Evolutionary conservation across 2,113 vertebrate species (phyloP).

Genomic region (Myanophis thanlyinensis): DNA sequence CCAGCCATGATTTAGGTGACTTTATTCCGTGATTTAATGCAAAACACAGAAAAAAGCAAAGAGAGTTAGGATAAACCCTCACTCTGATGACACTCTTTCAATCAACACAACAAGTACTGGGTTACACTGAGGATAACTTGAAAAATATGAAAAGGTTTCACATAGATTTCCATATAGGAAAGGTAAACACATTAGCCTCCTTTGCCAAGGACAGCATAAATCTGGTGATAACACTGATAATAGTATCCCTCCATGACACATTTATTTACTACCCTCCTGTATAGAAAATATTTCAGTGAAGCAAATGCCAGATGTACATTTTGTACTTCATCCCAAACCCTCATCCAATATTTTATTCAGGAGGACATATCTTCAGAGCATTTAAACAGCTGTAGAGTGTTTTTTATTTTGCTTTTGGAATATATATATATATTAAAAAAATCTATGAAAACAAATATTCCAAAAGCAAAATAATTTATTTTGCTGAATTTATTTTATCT

Average conservation of each 20-base stretch:
- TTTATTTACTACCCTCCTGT: not conserved
- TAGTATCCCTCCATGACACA: not conserved
- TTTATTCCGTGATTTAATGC: not conserved
- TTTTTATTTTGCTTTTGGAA: slow-evolving; percentile 24
- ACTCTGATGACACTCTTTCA: not conserved
- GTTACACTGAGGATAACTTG: not conserved
- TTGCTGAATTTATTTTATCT: slow-evolving; percentile 30
- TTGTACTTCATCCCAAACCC: slow-evolving; percentile 2
- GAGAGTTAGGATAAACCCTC: not conserved
- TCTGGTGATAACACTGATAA: not conserved
- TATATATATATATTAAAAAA: too few relatives aligned
- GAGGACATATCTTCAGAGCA: slow-evolving; percentile 49
- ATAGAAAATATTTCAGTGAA: not conserved
- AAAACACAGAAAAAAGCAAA: not conserved
- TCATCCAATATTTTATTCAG: slow-evolving; percentile 44
- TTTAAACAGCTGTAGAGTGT: slow-evolving; percentile 52
- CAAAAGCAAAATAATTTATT: too few relatives aligned
- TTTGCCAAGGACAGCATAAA: not conserved
- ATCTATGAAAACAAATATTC: too few relatives aligned
- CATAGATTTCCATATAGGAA: not conserved
- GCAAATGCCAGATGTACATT: not conserved
- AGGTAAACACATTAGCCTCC: not conserved
- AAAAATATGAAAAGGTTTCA: not conserved
- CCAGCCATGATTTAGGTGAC: not conserved
- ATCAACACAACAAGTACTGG: not conserved